A percentile compares a stretch with the other conserved stretches of the same genome.
Conservation (phyloP, 2,888 invertebrate species). For the Gari tellinella region DNA sequence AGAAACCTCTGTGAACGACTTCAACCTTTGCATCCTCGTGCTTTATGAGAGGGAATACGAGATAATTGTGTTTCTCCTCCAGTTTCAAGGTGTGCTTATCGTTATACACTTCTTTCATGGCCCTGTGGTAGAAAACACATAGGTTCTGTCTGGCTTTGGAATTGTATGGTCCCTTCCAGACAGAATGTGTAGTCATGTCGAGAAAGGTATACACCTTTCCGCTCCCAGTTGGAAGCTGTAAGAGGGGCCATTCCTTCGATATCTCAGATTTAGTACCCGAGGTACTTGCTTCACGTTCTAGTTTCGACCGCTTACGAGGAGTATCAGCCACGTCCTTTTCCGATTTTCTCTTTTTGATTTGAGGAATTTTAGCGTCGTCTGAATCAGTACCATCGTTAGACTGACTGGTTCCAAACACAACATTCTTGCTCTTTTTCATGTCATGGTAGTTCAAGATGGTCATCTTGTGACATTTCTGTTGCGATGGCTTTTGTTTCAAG, state of each 20-base stretch:
- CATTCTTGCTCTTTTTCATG: constrained; percentile 3
- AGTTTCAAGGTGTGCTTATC: constrained; percentile 32
- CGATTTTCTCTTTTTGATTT: background rate
- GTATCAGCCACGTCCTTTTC: background rate
- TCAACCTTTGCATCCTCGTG: background rate
- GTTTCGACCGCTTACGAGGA: constrained; percentile 1
- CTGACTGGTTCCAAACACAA: background rate
- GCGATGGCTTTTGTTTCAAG: constrained; percentile 23
- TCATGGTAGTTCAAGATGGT: constrained; percentile 22
- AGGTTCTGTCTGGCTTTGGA: constrained; percentile 18
- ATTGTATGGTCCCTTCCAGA: constrained; percentile 45
- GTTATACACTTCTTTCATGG: constrained; percentile 35
- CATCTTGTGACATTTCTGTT: constrained; percentile 36
- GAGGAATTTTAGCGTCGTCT: too few relatives aligned
- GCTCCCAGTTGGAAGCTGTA: constrained; percentile 47
- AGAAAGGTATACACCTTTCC: constrained; percentile 44
- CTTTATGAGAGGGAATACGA: constrained; percentile 33
- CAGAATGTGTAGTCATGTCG: constrained; percentile 12
- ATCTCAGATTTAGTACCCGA: background rate
- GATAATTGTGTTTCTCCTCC: constrained; percentile 21
- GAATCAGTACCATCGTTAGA: too few relatives aligned
- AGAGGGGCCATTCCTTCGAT: constrained; percentile 19
- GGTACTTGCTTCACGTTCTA: background rate
- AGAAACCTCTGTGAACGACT: constrained; percentile 18
- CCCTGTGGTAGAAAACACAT: constrained; percentile 38